phyloP scores from a whole-genome alignment of 2,888 invertebrate genomes.

The Oithona nana region DNA sequence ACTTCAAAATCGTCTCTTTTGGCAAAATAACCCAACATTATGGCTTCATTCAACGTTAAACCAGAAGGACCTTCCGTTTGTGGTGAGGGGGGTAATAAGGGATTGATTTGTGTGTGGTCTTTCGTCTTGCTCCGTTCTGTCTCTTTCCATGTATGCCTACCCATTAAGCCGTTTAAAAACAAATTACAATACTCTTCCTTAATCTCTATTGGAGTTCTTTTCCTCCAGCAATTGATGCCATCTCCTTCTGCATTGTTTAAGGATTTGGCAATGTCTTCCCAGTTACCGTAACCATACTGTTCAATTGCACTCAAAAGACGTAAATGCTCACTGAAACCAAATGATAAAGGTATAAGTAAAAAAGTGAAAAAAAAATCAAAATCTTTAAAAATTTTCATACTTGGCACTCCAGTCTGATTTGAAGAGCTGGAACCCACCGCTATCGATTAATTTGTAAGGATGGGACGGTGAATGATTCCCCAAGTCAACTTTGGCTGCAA shows the following conservation, averaged over 20 bases:
- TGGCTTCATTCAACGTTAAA: constrained; percentile 6
- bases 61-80: neutral
- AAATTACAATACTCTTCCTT: neutral
- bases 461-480: neutral
- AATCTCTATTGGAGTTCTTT: neutral
- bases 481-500: neutral
- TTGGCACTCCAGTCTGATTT: neutral
- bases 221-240: neutral
- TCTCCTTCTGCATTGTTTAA: constrained; percentile 29
- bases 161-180: neutral
- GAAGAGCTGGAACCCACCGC: neutral
- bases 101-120: constrained; percentile 7
- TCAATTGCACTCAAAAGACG: constrained; percentile 76
- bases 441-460: constrained; percentile 4
- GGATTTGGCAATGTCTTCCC: constrained; percentile 77
- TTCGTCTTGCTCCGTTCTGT: neutral
- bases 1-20: constrained; percentile 16
- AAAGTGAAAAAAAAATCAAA: too few species aligned
- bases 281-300: constrained; percentile 83
- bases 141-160: constrained; percentile 1
- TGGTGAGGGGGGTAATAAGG: neutral
- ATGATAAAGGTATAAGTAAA: too few species aligned
- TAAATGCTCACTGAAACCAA: constrained; percentile 53
- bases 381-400: neutral
- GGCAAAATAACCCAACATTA: constrained; percentile 9